Percentiles rank a stretch among this genome's conserved stretches.
Conservation (phyloP, 2,797 vertebrate species). For the Characodon lateralis region DNA sequence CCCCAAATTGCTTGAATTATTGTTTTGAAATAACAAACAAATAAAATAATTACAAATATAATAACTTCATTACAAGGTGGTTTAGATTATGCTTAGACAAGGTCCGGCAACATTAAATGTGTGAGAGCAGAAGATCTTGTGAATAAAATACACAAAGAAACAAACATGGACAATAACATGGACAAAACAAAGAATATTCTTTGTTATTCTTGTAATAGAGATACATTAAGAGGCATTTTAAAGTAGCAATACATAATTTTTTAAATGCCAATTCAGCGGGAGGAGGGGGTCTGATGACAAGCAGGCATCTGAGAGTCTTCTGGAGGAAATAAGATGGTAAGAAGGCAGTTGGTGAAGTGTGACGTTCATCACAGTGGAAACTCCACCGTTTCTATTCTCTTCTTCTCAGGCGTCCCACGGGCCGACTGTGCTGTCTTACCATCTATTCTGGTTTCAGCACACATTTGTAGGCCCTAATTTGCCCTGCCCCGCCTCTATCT, state of each 20-base stretch:
- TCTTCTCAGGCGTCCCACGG: constrained; percentile 58
- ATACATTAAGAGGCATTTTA: background rate
- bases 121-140: background rate
- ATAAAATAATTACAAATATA: background rate
- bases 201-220: background rate
- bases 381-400: constrained; percentile 71
- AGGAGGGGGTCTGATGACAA: background rate
- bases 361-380: constrained; percentile 62
- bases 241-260: background rate
- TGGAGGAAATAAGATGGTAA: constrained; percentile 36
- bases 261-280: background rate
- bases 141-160: background rate
- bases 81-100: background rate
- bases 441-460: constrained; percentile 58
- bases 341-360: constrained; percentile 58
- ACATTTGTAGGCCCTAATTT: constrained; percentile 48
- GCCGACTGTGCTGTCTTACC: constrained; percentile 35
- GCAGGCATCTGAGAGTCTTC: constrained; percentile 2
- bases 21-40: background rate
- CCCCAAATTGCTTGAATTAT: background rate
- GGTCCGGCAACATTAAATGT: background rate
- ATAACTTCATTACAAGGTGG: background rate
- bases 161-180: too few relatives aligned
- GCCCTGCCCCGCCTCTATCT: too few relatives aligned
- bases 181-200: too few relatives aligned